Conservation (phyloP, 2,113 vertebrate species). For the Larimichthys crocea region DNA sequence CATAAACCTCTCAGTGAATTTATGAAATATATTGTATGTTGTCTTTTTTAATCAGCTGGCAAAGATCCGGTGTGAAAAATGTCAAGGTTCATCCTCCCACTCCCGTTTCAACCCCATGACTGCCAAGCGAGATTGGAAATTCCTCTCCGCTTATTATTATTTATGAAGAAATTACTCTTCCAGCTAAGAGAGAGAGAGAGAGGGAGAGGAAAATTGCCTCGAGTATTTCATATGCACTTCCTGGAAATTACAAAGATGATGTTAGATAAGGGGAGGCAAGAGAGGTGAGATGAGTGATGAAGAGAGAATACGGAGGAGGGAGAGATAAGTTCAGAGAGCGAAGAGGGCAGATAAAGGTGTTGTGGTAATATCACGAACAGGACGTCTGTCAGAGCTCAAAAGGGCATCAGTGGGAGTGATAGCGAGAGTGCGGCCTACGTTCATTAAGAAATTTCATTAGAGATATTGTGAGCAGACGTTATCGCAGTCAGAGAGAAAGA, state of each 20-base stretch:
- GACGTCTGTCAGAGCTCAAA: slow-evolving; percentile 26
- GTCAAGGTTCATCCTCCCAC: slow-evolving; percentile 52
- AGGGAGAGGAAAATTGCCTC: slow-evolving; percentile 25
- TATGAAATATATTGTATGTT: slow-evolving; percentile 46
- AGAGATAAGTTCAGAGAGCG: slow-evolving; percentile 29
- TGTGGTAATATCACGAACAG: slow-evolving; percentile 25
- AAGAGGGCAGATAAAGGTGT: slow-evolving; percentile 33
- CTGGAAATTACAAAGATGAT: slow-evolving; percentile 35
- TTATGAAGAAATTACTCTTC: slow-evolving; percentile 36
- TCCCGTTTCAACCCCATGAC: slow-evolving; percentile 17
- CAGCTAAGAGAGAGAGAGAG: neutral
- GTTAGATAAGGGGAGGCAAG: slow-evolving; percentile 1
- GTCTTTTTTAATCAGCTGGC: slow-evolving; percentile 52
- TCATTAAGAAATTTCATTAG: slow-evolving; percentile 43
- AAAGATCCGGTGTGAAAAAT: slow-evolving; percentile 1
- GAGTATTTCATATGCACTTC: slow-evolving; percentile 28
- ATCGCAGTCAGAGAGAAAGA: slow-evolving; percentile 32
- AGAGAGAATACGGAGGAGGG: slow-evolving; percentile 33
- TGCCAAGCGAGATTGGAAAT: slow-evolving; percentile 34
- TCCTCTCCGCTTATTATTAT: slow-evolving; percentile 41
- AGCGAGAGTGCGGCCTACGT: slow-evolving; percentile 6
- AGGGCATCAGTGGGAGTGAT: slow-evolving; percentile 40
- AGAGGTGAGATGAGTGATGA: slow-evolving; percentile 29
- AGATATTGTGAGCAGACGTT: slow-evolving; percentile 24
- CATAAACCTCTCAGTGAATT: slow-evolving; percentile 39